Evolutionary conservation across 2,888 invertebrate species (phyloP).

Genomic region (Girardia tigrina): DNA sequence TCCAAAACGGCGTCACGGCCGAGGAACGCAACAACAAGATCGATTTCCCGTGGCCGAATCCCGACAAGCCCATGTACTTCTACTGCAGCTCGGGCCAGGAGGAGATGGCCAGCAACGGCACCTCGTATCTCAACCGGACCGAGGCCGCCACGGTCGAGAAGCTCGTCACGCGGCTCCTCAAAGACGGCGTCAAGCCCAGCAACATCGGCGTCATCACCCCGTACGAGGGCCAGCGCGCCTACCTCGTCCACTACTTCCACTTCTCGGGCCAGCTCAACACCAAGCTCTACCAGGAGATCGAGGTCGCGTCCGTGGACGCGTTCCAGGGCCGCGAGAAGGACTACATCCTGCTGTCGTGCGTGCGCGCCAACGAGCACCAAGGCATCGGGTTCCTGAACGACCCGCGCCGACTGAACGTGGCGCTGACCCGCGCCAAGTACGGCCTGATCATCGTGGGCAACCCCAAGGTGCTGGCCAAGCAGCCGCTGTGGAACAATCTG

Average conservation of each 20-base stretch:
- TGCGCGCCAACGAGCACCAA: constrained; percentile 91
- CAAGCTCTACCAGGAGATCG: constrained; percentile 83
- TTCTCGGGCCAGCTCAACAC: constrained; percentile 90
- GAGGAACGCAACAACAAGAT: constrained; percentile 71
- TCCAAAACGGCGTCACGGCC: constrained; percentile 95
- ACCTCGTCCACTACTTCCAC: constrained; percentile 91
- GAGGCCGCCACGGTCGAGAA: constrained; percentile 98
- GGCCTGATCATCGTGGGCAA: constrained; percentile 96
- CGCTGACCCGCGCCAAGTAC: constrained; percentile 77
- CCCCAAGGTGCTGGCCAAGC: constrained; percentile 92
- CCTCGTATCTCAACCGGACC: constrained; percentile 85
- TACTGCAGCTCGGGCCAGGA: constrained; percentile 88
- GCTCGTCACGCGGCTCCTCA: constrained; percentile 60
- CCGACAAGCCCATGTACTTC: constrained; percentile 95
- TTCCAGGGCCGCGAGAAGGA: constrained; percentile 98
- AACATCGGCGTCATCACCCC: constrained; percentile 93
- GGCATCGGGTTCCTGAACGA: constrained; percentile 97
- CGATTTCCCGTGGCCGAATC: constrained; percentile 87
- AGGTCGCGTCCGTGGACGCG: constrained; percentile 97
- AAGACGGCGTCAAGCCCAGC: constrained; percentile 84
- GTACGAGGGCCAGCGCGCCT: constrained; percentile 93
- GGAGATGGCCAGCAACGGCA: constrained; percentile 94
- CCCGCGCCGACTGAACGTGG: constrained; percentile 89
- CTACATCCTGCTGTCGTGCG: constrained; percentile 95
- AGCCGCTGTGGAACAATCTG: constrained; percentile 93